Evolutionary conservation across 2,113 vertebrate genomes (phyloP), one percentile per base, ranked within the genome.

Genomic region (Henicopernis longicauda): DNA sequence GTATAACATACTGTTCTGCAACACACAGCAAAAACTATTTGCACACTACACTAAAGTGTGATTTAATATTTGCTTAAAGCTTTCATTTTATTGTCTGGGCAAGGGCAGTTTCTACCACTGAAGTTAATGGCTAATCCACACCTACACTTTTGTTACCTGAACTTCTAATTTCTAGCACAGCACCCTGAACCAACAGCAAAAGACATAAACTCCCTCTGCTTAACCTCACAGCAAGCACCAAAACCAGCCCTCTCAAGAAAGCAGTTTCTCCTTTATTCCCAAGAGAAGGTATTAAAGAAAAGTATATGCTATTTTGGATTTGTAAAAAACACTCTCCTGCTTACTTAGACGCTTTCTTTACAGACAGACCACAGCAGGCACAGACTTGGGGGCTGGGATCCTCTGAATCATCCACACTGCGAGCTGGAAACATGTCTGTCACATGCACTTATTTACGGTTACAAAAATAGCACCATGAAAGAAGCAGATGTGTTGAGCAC

Each of bases 1-100:
- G 89, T 71, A 25, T 91, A 96, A 97, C 94, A 81, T 61, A 82
- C 82, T 90, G 93, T 95, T 97, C 95, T 94, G 93, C 93, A 94
- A 94, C 89, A 90, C 89, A 32, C 94, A 92, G 95, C 91, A 95
- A 96, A 85, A 95, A 82, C 74, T 97, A 94, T 97, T 96, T 97
- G 95, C 83, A 94, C 93, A 71, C 67, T 72, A 80, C 61, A 78
- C 77, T 86, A 47, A 94, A 97, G 86, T 67, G 93, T 0, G n/a
- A 91, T 86, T 90, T 95, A 93, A 89, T 97, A 93, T 97, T 96
- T 97, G 95, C 84, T 96, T 87, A 97, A 97, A 97, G 94, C 74
- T 95, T 96, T 91, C 55, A 5, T 94, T 97, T 97, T 92, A 97
- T 95, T 97, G 95, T 94, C 90, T 80, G 82, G 84, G 96, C 91